Percentiles rank a stretch among this genome's conserved stretches.
phyloP scores from a whole-genome alignment of 2,797 vertebrate species.

The Anomalospiza imberbis region DNA sequence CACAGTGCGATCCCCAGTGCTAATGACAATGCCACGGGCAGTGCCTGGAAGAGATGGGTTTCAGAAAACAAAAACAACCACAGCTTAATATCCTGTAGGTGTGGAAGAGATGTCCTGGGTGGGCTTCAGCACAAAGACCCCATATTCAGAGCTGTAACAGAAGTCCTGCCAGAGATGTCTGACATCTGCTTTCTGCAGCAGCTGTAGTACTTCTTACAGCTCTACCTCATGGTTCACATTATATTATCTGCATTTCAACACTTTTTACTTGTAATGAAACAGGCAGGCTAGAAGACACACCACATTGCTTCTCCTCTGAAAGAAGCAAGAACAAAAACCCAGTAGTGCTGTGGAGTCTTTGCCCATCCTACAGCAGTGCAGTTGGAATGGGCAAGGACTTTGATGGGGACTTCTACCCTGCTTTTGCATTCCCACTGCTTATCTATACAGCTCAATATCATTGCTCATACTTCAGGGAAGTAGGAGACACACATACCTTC shows the following conservation, averaged over 20 bases:
- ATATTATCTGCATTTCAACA: background rate
- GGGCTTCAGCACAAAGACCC: background rate
- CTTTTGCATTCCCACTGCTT: background rate
- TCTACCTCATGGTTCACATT: background rate
- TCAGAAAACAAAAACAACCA: background rate
- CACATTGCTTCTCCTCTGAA: background rate
- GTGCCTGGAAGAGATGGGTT: constrained; percentile 76
- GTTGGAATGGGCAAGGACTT: background rate
- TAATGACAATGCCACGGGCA: constrained; percentile 90
- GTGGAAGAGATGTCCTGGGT: background rate
- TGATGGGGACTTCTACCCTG: background rate
- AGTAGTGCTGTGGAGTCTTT: background rate
- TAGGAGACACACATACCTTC: constrained; percentile 79
- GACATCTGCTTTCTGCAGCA: background rate
- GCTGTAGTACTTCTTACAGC: background rate
- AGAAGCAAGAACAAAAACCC: background rate
- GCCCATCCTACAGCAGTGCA: background rate
- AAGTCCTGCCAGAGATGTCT: background rate
- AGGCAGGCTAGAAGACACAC: background rate
- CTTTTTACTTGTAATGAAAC: background rate
- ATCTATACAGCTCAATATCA: background rate
- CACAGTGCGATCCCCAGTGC: constrained; percentile 92
- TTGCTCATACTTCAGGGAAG: background rate
- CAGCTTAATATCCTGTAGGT: background rate
- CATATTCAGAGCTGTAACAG: background rate